phyloP scores from a whole-genome alignment of 2,113 vertebrate genomes.

The Paradisaea rubra region DNA sequence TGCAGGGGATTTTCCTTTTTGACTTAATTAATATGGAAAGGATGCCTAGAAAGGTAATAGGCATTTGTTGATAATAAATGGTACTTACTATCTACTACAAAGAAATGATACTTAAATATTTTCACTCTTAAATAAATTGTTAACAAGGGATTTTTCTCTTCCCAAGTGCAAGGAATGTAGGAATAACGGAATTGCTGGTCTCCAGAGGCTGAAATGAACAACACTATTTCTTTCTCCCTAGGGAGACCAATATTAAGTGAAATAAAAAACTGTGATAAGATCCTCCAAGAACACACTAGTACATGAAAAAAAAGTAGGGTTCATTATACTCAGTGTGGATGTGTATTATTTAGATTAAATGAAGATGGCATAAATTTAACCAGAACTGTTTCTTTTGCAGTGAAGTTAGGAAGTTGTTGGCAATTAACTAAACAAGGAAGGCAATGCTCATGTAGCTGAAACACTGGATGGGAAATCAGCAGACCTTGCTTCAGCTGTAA shows the following conservation, averaged over 20 bases:
- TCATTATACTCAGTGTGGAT: not conserved
- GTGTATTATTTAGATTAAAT: not conserved
- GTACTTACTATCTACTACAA: not conserved
- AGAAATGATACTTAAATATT: not conserved
- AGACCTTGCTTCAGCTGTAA: not conserved
- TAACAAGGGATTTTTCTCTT: not conserved
- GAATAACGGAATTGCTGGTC: not conserved
- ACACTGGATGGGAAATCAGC: not conserved
- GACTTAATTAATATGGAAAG: not conserved
- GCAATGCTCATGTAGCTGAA: rapidly evolving
- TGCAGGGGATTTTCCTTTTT: not conserved
- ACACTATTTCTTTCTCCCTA: not conserved
- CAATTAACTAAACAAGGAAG: not conserved
- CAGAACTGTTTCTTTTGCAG: not conserved
- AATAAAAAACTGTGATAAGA: not conserved
- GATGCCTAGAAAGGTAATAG: not conserved
- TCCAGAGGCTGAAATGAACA: not conserved
- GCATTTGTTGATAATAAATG: not conserved
- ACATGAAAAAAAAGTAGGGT: not conserved
- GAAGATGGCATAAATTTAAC: not conserved
- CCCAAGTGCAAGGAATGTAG: not conserved
- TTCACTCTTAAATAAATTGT: not conserved
- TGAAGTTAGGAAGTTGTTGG: not conserved
- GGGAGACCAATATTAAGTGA: not conserved
- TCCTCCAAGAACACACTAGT: not conserved